Evolutionary conservation across 2,113 vertebrate genomes (phyloP).

Genomic region (Eulemur rufifrons): DNA sequence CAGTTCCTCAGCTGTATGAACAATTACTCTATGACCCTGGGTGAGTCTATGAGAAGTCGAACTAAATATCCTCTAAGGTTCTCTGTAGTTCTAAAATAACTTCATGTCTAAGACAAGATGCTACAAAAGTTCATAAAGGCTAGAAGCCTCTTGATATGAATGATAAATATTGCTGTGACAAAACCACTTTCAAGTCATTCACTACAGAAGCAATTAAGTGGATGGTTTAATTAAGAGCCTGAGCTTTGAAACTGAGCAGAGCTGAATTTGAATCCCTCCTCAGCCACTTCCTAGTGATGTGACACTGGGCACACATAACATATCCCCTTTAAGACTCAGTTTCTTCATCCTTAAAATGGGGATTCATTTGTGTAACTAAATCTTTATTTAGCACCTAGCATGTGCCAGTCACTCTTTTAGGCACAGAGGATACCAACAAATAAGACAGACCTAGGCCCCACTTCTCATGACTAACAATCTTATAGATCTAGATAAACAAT

Average conservation of each 20-base stretch:
- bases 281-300: neutral
- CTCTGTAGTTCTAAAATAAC: neutral
- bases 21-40: neutral
- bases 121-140: neutral
- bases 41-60: neutral
- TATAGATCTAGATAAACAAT: neutral
- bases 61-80: neutral
- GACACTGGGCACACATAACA: neutral
- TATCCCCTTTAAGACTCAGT: neutral
- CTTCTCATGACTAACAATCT: neutral
- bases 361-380: neutral
- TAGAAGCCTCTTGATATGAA: neutral
- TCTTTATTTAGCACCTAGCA: neutral
- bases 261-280: neutral
- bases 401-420: neutral
- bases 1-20: neutral
- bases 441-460: neutral
- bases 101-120: neutral
- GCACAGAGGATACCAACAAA: neutral
- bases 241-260: neutral
- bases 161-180: neutral
- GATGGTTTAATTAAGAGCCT: neutral
- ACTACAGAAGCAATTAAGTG: neutral
- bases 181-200: neutral
- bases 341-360: neutral